Base-by-base conservation (phyloP, 2,113 vertebrate genomes). In the Poecile atricapillus region DNA sequence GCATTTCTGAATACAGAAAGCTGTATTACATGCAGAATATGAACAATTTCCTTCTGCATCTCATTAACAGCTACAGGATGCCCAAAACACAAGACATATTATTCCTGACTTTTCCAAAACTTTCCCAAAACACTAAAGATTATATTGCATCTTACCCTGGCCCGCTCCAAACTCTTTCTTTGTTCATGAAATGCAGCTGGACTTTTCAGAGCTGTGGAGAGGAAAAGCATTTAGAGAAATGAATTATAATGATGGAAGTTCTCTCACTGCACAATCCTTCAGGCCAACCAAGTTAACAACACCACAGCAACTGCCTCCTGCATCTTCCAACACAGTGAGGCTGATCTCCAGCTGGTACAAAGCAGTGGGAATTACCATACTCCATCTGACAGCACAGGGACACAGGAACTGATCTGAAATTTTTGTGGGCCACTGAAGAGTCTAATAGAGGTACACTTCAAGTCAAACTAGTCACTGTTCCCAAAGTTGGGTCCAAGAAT, bases 111-210 rank as follows among this genome's bases (percentile, higher is more conserved):
- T 78, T 8, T 47, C 44, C n/a, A 59, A 75, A 96, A 12, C 39
- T 39, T 39, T 39, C 39, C 39, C 39, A 39, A 87, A 43, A 83
- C 44, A 63, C 70, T 64, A 5, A 73, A 65, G 37, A 68, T 49
- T 50, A 39, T 47, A 88, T 30, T 82, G 53, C 25, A 41, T 64
- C 98, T 98, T 98, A 99, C 99, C 98, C 98, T 97, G 74, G 99
- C 99, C 93, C 98, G 98, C 94, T 99, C 99, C 98, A 99, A 97
- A 92, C 98, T 99, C 95, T 98, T 98, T 96, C 99, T 99, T 96
- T 99, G 99, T 91, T 99, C 98, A 44, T 99, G 98, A 98, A 99
- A 99, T 87, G 98, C 98, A 97, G 98, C 98, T 94, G 99, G 98
- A 98, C 98, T 98, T 98, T 99, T 99, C 98, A 99, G 97, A 90